phyloP scores from a whole-genome alignment of 2,113 vertebrate genomes.

The Cyrtonyx montezumae region DNA sequence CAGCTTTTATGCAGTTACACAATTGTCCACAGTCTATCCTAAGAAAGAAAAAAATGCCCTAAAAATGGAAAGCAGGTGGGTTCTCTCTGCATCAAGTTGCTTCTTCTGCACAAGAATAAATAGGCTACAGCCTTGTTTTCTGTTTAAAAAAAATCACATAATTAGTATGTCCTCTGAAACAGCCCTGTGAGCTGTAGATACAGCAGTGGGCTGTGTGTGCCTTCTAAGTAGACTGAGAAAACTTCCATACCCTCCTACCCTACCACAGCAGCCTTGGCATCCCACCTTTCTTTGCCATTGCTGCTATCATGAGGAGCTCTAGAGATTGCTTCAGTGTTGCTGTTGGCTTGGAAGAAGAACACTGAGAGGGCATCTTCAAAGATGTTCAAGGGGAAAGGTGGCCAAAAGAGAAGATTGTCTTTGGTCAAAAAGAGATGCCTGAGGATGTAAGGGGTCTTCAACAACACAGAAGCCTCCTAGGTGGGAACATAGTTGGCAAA shows the following conservation, averaged over 20 bases:
- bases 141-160: not conserved
- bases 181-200: not conserved
- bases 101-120: constrained; percentile 18
- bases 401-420: not conserved
- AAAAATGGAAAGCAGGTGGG: constrained; percentile 72
- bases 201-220: not conserved
- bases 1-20: constrained; percentile 55
- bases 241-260: not conserved
- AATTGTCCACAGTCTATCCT: constrained; percentile 60
- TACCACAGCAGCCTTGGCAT: not conserved
- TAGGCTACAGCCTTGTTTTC: not conserved
- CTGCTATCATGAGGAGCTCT: not conserved
- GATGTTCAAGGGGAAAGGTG: not conserved
- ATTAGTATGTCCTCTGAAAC: not conserved
- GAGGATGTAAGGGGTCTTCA: not conserved
- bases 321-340: not conserved
- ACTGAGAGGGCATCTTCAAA: not conserved
- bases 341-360: not conserved
- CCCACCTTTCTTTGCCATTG: not conserved
- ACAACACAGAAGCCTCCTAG: not conserved
- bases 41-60: constrained; percentile 35
- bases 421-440: not conserved
- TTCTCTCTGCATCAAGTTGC: constrained; percentile 23
- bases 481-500: not conserved
- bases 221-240: not conserved